phyloP scores from a whole-genome alignment of 2,797 vertebrate species.

The Calcarius lapponicus region DNA sequence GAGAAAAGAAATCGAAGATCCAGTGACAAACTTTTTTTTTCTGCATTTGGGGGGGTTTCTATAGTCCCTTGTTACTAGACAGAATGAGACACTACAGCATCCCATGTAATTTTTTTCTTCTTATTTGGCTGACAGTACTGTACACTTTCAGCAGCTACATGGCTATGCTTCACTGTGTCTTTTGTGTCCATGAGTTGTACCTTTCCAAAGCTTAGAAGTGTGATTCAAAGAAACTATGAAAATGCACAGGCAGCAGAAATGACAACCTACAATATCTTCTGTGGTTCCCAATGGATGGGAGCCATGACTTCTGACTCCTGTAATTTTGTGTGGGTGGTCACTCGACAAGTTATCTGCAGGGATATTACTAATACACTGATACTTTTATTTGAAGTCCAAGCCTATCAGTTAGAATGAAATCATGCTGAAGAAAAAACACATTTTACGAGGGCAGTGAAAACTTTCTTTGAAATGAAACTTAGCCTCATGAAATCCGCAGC shows the following conservation, averaged over 20 bases:
- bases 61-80: not conserved
- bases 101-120: not conserved
- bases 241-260: slow-evolving; percentile 49
- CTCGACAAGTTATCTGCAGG: slow-evolving; percentile 12
- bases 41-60: not conserved
- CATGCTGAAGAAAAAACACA: slow-evolving; percentile 18
- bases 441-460: not conserved
- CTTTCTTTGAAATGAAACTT: slow-evolving; percentile 7
- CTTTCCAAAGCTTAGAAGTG: slow-evolving; percentile 32
- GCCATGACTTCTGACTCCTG: not conserved
- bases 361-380: slow-evolving; percentile 15
- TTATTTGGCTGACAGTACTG: not conserved
- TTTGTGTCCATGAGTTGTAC: not conserved
- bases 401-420: slow-evolving; percentile 36
- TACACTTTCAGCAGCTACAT: not conserved
- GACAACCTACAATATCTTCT: not conserved
- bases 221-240: slow-evolving; percentile 35
- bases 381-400: slow-evolving; percentile 46
- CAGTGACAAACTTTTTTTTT: not conserved
- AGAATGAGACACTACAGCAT: not conserved
- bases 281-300: not conserved
- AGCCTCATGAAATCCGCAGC: not conserved
- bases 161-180: not conserved
- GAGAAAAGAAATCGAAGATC: not conserved
- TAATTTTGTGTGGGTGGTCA: slow-evolving; percentile 10